Evolutionary conservation across 2,113 vertebrate species (phyloP).

Genomic region (Chaetops frenatus): DNA sequence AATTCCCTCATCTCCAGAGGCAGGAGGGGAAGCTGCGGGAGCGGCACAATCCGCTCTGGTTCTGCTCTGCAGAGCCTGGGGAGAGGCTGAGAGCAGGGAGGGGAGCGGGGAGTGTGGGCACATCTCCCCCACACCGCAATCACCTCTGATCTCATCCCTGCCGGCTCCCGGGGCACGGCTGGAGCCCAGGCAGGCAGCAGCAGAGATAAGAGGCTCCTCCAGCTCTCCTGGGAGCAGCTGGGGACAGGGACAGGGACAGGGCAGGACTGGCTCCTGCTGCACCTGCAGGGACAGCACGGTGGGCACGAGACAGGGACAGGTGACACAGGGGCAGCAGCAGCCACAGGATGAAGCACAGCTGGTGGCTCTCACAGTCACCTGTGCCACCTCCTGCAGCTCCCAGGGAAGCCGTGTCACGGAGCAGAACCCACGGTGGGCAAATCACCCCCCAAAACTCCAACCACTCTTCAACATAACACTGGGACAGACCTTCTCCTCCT

Average conservation of each 20-base stretch:
- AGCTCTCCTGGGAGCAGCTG: not conserved
- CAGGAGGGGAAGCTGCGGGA: not conserved
- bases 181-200: not conserved
- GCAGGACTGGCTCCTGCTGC: accelerated
- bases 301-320: not conserved
- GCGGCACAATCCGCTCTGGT: not conserved
- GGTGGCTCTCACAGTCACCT: not conserved
- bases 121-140: not conserved
- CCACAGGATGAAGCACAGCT: not conserved
- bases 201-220: not conserved
- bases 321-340: not conserved
- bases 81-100: not conserved
- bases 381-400: not conserved
- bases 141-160: not conserved
- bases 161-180: not conserved
- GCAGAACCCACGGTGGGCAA: not conserved
- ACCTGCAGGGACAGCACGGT: not conserved
- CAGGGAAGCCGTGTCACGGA: not conserved
- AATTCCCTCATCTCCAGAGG: not conserved
- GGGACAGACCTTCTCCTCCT: not conserved
- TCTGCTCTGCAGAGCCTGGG: not conserved
- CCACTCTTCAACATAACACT: accelerated
- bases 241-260: not conserved
- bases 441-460: not conserved
- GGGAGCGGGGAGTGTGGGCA: not conserved